Evolutionary conservation across 2,888 invertebrate genomes (phyloP), one percentile per base, ranked within the genome.

Genomic region (Hartigia nigra): DNA sequence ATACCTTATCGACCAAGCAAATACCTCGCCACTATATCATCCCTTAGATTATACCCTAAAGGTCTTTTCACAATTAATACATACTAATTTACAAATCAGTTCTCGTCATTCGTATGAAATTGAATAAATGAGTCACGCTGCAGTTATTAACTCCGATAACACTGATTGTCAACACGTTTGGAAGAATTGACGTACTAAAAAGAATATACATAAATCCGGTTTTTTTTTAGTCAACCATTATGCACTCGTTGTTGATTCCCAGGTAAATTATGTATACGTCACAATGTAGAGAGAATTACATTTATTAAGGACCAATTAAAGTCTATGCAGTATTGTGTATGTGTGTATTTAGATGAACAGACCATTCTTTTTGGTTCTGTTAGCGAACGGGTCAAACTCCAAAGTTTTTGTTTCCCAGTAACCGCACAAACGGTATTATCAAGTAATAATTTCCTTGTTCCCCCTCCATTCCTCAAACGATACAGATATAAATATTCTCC

Each of bases 381-480:
- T 80, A 74, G 78, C 31, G 9, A n/a, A 37, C 74, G 72, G 86
- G 84, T 86, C 87, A 88, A 88, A 88, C 84, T 88, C 86, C 87
- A 87, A 87, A 86, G 84, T 85, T 85, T 85, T 55, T 72, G 77
- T 76, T 75, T 79, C 72, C 3, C 12, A 23, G 55, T 55, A 55
- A 55, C 2, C n/a, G 5, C 34, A 72, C 14, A 14, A 12, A 72
- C 31, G 2, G 12, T 31, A 31, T 23, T 31, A 31, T 3, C 31
- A 14, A 72, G 31, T 34, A 34, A 31, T n/a, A 32, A 31, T 3
- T 12, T 23, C 72, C 23, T 31, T 9, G 70, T 9, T 31, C 72
- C 34, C 31, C 34, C 4, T n/a, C n/a, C n/a, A n/a, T n/a, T n/a
- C n/a, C n/a, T n/a, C 14, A 5, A 23, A 31, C 9, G 31, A 23